Conservation (phyloP, 2,888 invertebrate genomes). For the Zygaena filipendulae region DNA sequence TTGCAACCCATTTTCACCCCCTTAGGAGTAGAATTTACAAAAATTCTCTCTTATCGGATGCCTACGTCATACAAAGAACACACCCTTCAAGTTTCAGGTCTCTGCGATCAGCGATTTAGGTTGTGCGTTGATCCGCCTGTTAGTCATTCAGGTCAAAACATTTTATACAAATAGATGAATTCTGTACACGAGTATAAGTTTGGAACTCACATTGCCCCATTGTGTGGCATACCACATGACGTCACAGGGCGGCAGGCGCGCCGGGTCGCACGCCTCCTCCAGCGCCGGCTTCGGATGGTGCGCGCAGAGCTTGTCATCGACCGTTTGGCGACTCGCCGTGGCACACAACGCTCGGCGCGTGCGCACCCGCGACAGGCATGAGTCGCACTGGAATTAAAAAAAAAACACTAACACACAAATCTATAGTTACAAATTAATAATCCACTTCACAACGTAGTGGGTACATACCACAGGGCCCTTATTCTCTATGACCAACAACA, state of each 20-base stretch:
- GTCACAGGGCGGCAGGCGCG: constrained; percentile 72
- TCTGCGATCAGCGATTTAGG: too few relatives aligned
- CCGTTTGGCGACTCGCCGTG: constrained; percentile 74
- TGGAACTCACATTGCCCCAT: constrained; percentile 83
- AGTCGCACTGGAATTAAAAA: constrained; percentile 74
- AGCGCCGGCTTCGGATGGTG: constrained; percentile 71
- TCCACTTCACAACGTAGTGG: neutral
- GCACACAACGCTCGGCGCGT: constrained; percentile 80
- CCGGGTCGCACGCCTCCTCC: constrained; percentile 72
- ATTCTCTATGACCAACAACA: too few relatives aligned
- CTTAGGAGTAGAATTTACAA: too few relatives aligned
- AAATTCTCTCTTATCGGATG: too few relatives aligned
- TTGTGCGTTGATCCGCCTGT: too few relatives aligned
- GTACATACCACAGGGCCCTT: too few relatives aligned
- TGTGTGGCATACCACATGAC: constrained; percentile 90
- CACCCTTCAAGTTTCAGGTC: too few relatives aligned
- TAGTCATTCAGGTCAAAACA: too few relatives aligned
- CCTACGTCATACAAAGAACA: too few relatives aligned
- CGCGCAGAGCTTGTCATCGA: constrained; percentile 76
- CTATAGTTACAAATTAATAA: neutral
- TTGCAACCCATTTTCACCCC: too few relatives aligned
- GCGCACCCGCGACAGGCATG: constrained; percentile 80
- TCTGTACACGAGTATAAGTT: too few relatives aligned
- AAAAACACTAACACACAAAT: constrained; percentile 1
- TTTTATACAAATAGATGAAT: too few relatives aligned